Percentiles rank a stretch among this genome's conserved stretches.
These are phyloP conservation scores for Tympanuchus pallidicinctus DNA, from an alignment of 2,113 vertebrate species.

Conservation along the genomic window DNA sequence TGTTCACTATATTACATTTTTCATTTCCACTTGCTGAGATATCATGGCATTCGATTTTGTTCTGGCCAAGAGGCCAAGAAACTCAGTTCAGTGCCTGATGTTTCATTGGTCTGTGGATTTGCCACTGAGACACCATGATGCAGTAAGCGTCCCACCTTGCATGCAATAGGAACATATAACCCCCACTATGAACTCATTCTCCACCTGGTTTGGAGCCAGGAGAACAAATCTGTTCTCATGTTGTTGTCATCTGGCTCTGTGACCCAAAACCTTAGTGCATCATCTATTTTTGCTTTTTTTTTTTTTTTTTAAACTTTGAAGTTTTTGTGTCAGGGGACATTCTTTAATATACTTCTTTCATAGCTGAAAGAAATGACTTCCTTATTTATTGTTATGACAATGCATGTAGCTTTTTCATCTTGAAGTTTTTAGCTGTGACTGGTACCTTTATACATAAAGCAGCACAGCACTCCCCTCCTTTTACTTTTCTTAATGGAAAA, in stretches of 20 bases:
- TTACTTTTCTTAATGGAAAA: conserved; percentile 63
- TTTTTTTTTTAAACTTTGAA: neutral
- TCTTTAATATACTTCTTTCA: conserved; percentile 4
- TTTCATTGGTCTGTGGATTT: conserved; percentile 38
- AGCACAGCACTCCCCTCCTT: neutral
- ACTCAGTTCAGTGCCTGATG: conserved; percentile 24
- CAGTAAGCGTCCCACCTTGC: neutral
- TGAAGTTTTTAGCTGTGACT: conserved; percentile 9
- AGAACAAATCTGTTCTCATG: conserved; percentile 31
- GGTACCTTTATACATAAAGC: conserved; percentile 40
- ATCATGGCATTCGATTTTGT: conserved; percentile 59
- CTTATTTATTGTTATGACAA: conserved; percentile 47
- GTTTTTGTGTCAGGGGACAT: neutral
- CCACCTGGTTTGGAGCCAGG: conserved; percentile 22
- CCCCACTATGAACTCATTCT: conserved; percentile 35
- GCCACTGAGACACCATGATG: neutral
- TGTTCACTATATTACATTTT: conserved; percentile 46
- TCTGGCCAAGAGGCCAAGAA: conserved; percentile 55
- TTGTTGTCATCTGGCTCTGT: neutral
- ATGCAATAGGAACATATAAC: neutral
- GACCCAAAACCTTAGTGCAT: neutral
- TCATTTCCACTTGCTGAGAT: conserved; percentile 60
- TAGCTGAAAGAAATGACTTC: neutral
- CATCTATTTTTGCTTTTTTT: neutral
- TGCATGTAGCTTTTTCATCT: neutral